Percentiles rank a stretch among this genome's conserved stretches.
Evolutionary conservation across 1,140 invertebrate species (phyloP).

Genomic region (Colletes gigas): DNA sequence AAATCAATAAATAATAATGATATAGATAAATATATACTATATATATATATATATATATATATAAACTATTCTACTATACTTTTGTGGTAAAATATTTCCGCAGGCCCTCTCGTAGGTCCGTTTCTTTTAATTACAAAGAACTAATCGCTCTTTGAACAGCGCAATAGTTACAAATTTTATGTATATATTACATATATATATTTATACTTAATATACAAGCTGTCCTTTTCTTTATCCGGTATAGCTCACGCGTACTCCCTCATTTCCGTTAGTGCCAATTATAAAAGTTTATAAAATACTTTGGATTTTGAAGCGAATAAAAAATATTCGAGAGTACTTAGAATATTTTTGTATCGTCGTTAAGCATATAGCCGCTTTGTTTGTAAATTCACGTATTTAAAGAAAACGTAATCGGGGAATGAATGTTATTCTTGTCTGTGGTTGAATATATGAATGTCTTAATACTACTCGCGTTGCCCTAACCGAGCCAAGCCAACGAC

Average conservation of each 20-base stretch:
- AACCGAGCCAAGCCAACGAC: slow-evolving; percentile 40
- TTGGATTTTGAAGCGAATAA: slow-evolving; percentile 26
- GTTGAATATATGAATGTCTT: slow-evolving; percentile 8
- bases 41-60: slow-evolving; percentile 57
- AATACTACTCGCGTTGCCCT: not conserved
- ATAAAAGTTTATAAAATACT: slow-evolving; percentile 30
- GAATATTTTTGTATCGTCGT: slow-evolving; percentile 14
- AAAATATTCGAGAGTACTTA: slow-evolving; percentile 30
- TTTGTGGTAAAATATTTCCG: slow-evolving; percentile 77
- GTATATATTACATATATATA: slow-evolving; percentile 37
- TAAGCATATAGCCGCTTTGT: slow-evolving; percentile 37
- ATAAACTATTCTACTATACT: slow-evolving; percentile 75
- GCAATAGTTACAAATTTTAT: slow-evolving; percentile 56
- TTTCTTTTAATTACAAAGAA: slow-evolving; percentile 47
- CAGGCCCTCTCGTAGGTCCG: slow-evolving; percentile 64
- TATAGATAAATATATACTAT: slow-evolving; percentile 71
- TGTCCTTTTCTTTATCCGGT: slow-evolving; percentile 54
- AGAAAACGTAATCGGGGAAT: slow-evolving; percentile 8
- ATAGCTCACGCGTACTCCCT: slow-evolving; percentile 36
- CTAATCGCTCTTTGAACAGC: slow-evolving; percentile 21
- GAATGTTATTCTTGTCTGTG: not conserved
- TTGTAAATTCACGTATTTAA: slow-evolving; percentile 11
- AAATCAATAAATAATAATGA: slow-evolving; percentile 75
- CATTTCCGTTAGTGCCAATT: slow-evolving; percentile 13
- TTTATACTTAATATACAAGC: slow-evolving; percentile 57